Conservation (phyloP, 1,140 invertebrate species). For the Aphelenchoides avenae region DNA sequence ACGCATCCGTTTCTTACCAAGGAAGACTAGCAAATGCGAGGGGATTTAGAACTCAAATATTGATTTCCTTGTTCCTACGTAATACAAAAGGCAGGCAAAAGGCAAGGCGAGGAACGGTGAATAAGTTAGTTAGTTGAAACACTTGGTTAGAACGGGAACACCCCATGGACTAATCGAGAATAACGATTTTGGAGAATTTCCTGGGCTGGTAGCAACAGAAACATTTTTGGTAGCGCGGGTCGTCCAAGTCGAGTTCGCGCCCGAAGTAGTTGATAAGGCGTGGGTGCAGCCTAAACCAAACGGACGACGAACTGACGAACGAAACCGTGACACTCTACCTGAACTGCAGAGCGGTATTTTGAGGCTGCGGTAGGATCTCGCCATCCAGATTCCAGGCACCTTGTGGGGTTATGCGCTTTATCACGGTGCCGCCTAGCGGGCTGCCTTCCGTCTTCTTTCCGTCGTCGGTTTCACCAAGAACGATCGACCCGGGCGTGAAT, state of each 20-base stretch:
- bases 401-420: conserved; percentile 31
- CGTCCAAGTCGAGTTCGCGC: conserved; percentile 42
- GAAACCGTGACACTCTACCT: conserved; percentile 12
- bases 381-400: conserved; percentile 57
- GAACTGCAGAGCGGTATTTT: conserved; percentile 42
- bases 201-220: conserved; percentile 29
- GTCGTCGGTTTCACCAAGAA: conserved; percentile 14
- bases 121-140: too few species aligned
- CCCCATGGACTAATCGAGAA: conserved; percentile 6
- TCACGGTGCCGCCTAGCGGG: conserved; percentile 4
- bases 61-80: too few species aligned
- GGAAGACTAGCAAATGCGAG: too few species aligned
- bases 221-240: conserved; percentile 42
- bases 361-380: conserved; percentile 50
- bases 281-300: conserved; percentile 51
- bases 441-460: not conserved
- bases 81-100: too few species aligned
- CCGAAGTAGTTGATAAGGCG: conserved; percentile 54
- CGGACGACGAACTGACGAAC: not conserved
- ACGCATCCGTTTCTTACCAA: too few species aligned
- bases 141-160: conserved; percentile 4
- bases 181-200: conserved; percentile 32
- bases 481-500: conserved; percentile 47
- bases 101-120: too few species aligned
- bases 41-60: too few species aligned